A percentile compares a stretch with the other conserved stretches of the same genome.
These are phyloP conservation scores for Arizona elegans DNA, from an alignment of 2,113 vertebrate genomes.

Conservation along the genomic window DNA sequence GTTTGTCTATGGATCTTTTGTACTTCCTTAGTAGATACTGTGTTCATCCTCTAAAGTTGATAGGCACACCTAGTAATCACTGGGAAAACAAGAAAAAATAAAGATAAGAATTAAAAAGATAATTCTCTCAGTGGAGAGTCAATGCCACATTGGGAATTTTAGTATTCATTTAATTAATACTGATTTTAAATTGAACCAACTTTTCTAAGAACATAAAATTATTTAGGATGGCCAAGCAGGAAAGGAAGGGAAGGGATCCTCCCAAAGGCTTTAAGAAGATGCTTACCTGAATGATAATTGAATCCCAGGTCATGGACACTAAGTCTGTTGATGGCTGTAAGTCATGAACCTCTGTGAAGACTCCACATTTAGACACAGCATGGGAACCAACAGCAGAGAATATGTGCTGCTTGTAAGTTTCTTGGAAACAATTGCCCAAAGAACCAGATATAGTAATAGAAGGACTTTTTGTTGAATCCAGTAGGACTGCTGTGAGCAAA, in stretches of 20 bases:
- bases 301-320: background rate
- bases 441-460: background rate
- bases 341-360: background rate
- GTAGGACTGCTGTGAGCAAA: background rate
- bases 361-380: background rate
- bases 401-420: background rate
- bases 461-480: background rate
- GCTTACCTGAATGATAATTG: background rate
- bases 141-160: background rate
- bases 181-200: background rate
- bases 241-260: background rate
- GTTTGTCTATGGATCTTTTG: background rate
- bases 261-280: background rate
- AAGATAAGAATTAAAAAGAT: background rate
- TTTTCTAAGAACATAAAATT: background rate
- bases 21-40: background rate
- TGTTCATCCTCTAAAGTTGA: background rate
- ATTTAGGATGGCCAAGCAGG: background rate
- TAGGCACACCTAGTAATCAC: background rate
- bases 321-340: background rate
- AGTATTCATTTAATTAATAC: background rate
- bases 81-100: background rate
- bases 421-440: background rate
- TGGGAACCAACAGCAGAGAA: background rate
- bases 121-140: background rate